Evolutionary conservation across 2,113 vertebrate species (phyloP), one percentile per base, ranked within the genome.

Genomic region (Xyliphius kryptos): DNA sequence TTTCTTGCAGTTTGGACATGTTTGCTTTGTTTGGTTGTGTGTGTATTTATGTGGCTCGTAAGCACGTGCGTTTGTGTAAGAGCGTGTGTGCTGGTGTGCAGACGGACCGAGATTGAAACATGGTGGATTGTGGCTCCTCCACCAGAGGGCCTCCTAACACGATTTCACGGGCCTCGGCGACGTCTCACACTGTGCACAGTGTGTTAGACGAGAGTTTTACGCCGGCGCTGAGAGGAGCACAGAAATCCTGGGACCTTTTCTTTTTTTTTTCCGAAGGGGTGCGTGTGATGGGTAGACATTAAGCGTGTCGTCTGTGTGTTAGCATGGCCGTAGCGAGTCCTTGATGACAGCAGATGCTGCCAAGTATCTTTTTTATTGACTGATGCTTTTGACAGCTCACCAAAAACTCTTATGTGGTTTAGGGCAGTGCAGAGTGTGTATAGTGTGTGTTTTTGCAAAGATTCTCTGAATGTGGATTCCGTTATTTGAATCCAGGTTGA

Each of bases 61-160:
- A 65, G 50, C 38, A 67, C 5, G 20, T 62, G 56, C 17, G 65
- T 61, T n/a, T 48, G 43, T 76, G 73, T 75, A 74, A 68, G 21
- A 36, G 43, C 6, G 61, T 17, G 69, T 57, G 70, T 41, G 53
- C 26, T 5, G 49, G 53, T 51, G 61, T 59, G 69, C 17, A 15
- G 32, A 46, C 56, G 22, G 57, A 50, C 47, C 49, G 26, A 52
- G 20, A 36, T 19, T 11, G 26, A 5, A 36, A 49, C 44, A 65
- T 32, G 12, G 19, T 48, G 64, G 66, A 80, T 76, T 60, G 72
- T 78, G 68, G 74, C 72, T 48, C 63, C 12, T 77, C 63, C 95
- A 95, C 91, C 88, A 97, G 95, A 97, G 95, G 95, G 95, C 94
- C 89, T 89, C 89, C 89, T 92, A 89, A 89, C 88, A 90, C 90